Evolutionary conservation across 2,797 vertebrate species (phyloP).

Genomic region (Myotis daubentonii): DNA sequence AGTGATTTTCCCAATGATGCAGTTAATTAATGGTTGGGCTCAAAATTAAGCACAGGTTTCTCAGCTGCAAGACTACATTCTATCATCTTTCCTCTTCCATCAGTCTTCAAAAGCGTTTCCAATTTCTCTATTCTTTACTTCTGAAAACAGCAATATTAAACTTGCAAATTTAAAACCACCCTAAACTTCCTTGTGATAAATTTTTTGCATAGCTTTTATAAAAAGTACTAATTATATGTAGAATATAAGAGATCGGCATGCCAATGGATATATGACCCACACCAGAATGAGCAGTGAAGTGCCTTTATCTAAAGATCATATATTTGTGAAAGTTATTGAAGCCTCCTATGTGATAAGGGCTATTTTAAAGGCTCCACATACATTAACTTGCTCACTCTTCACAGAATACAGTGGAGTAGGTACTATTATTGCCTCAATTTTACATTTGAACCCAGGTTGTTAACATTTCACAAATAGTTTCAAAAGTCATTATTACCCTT

Average conservation of each 20-base stretch:
- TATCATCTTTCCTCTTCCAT: background rate
- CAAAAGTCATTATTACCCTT: background rate
- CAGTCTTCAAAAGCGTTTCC: background rate
- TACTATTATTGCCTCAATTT: background rate
- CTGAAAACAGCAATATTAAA: slow-evolving; percentile 20
- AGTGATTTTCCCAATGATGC: background rate
- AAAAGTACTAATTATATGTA: background rate
- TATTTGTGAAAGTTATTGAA: background rate
- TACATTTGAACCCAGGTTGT: background rate
- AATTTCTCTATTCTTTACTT: background rate
- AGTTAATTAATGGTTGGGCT: background rate
- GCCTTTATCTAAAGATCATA: background rate
- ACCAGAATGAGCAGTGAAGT: background rate
- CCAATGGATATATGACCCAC: background rate
- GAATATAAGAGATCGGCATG: background rate
- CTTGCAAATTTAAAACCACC: background rate
- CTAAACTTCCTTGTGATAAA: background rate
- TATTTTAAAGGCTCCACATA: background rate
- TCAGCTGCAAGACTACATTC: background rate
- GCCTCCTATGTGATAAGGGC: background rate
- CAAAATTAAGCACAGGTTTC: background rate
- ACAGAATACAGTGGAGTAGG: background rate
- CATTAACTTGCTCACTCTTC: background rate
- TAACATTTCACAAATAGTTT: slow-evolving; percentile 17
- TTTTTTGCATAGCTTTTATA: background rate